Evolutionary conservation across 1,140 invertebrate species (phyloP), one percentile per base, ranked within the genome.

Genomic region (Rhysida immarginata): DNA sequence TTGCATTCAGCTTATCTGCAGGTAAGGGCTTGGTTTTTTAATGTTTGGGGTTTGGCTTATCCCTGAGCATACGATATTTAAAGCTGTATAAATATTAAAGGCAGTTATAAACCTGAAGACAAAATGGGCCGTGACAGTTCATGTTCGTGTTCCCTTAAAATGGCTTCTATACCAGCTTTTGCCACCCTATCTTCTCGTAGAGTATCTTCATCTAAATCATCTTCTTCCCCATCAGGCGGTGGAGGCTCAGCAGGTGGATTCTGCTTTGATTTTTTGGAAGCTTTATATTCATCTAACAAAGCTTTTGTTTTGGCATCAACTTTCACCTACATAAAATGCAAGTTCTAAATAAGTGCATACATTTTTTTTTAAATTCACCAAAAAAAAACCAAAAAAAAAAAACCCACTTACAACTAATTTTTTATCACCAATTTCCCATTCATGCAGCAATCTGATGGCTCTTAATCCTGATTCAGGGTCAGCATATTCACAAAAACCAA

Each of bases 261-360:
- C 8, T 25, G 41, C 41, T 58, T 58, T 20, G 59, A 65, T 52
- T 59, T 66, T 45, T 65, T 63, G 52, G 52, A 58, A 54, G 50
- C 82, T 78, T 91, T 93, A 68, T 92, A 96, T 59, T 93, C 87
- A 71, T 96, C 91, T 59, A 97, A 75, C 48, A 92, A 79, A 51
- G 85, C 82, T 77, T 95, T 91, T 59, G 93, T 94, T 78, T 98
- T 98, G 29, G 91, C 88, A 75, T 97, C 95, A n/a, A 96, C 92
- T 77, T 94, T 93, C 0, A 94, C 71, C 68, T 71, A 21, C 29
- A 35, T 16, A 35, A 8, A 35, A 35, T n/a, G n/a, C n/a, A 35
- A 5, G 16, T 35, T 35, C 16, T 35, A 35, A 8, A 5, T 8
- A 35, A 35, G 5, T 5, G 16, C 16, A 35, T 35, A 8, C 29